Evolutionary conservation across 64 coral and sea anemone species (phyloP), one percentile per base, ranked within the genome.

Genomic region (Dendronephthya gigantea): DNA sequence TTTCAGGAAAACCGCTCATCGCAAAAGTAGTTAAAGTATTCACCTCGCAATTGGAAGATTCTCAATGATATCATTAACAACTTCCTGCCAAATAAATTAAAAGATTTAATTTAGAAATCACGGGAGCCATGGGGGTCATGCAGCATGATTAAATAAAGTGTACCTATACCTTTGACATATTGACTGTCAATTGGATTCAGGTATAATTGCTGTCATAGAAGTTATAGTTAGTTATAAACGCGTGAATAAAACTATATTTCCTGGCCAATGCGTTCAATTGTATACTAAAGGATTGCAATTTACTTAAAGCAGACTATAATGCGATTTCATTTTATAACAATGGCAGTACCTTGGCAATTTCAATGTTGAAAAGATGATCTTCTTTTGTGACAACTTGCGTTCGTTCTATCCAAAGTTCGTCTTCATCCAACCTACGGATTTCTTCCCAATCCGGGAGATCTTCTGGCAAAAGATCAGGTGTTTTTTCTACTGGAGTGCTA

Each of bases 331-430:
- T n/a, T n/a, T 66, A 17, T n/a, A 66, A 66, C 19, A 66, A n/a
- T n/a, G n/a, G n/a, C 19, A 3, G 3, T 66, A 96, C 94, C 55
- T 36, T 93, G 66, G 95, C 92, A 76, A 82, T 51, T 51, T 90
- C 95, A 58, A 50, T 82, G 83, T 93, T 83, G 19, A 91, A 39
- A 34, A 88, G 65, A 40, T 98, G 91, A 74, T 98, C 92, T 75
- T 93, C 92, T 48, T 87, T 93, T 23, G 95, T 98, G 8, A 98
- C 89, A 33, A 98, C 87, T 50, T 93, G 88, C 22, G 95, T 93
- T 32, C 95, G 87, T 82, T 98, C 95, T 86, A 92, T 91, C 95
- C 95, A 98, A 39, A 90, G 89, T 82, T 98, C 92, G n/a, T 89
- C 92, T 83, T 98, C 92, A 90, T 98, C 95, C 86, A 98, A 88